phyloP scores from a whole-genome alignment of 2,797 vertebrate species.

The Nothura maculosa region DNA sequence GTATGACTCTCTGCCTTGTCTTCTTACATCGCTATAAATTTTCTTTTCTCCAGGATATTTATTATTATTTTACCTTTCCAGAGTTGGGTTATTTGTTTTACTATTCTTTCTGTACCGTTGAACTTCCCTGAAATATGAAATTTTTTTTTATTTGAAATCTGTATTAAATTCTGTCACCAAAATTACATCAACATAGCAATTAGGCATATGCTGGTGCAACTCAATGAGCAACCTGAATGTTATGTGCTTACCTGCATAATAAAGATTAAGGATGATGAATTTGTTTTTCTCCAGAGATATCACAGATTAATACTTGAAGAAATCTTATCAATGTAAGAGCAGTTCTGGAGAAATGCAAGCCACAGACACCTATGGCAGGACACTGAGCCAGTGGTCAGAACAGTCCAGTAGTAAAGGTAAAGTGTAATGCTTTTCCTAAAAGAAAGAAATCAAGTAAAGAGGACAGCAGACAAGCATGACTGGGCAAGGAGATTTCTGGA shows the following conservation, averaged over 20 bases:
- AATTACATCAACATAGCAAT: not conserved
- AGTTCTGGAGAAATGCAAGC: not conserved
- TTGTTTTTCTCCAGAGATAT: not conserved
- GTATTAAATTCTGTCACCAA: not conserved
- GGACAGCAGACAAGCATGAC: no score
- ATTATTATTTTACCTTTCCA: not conserved
- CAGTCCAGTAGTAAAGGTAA: not conserved
- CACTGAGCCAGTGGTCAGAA: not conserved
- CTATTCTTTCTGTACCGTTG: not conserved
- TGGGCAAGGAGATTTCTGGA: no score
- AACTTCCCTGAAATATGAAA: not conserved
- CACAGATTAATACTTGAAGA: not conserved
- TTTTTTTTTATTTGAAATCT: not conserved
- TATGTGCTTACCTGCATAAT: not conserved
- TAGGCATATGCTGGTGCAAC: not conserved
- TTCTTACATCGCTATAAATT: not conserved
- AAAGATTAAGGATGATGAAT: not conserved
- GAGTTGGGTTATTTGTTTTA: not conserved
- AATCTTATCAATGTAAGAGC: no score
- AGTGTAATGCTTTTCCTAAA: no score
- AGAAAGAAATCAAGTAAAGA: no score
- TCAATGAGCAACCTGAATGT: not conserved
- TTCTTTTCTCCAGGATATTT: not conserved
- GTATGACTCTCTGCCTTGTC: not conserved
- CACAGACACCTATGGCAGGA: rapidly evolving